Base-by-base conservation (phyloP, 2,113 vertebrate genomes). In the Vidua macroura region DNA sequence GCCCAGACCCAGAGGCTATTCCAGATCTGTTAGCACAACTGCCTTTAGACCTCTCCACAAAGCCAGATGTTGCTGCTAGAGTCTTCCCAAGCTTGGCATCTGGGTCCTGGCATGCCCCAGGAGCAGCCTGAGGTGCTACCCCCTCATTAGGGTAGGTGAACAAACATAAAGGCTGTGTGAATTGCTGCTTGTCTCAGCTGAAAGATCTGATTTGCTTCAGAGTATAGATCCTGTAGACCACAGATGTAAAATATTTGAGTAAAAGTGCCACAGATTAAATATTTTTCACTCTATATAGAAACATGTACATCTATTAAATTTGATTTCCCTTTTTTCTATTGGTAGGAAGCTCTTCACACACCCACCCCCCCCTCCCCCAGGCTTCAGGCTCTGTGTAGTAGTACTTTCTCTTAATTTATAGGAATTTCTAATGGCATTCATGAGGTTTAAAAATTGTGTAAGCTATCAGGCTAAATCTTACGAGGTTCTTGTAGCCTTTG, bases 11-110 rank as follows among this genome's bases (percentile, higher is more conserved):
- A 95, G 83, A 95, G 96, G 97, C 97, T 91, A 70, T 96, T 97
- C 89, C 52, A 90, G 80, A 94, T 94, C 90, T 86, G 70, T 96
- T 91, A 83, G 81, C 80, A 92, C 83, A 93, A 97, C 82, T 95
- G 95, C 92, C 93, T 95, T 86, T 94, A 85, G 94, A 94, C 76
- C 85, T 96, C 8, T 10, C 96, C 67, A 70, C 52, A 22, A 82
- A 93, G 96, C 97, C 98, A 98, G 98, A 98, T 98, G 98, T 98
- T 97, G 92, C 88, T 87, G 77, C 89, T 75, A 86, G 86, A 97
- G 85, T 91, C 86, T 97, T 97, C 96, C 95, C 96, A 96, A 82
- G 82, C 64, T 96, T 96, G 96, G 96, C 98, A 98, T 98, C 97
- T 98, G 97, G 95, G 96, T 83, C 87, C 94, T 96, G 96, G 96